Base-by-base conservation (phyloP, 2,888 invertebrate species). In the Lepidochrysops patricia region DNA sequence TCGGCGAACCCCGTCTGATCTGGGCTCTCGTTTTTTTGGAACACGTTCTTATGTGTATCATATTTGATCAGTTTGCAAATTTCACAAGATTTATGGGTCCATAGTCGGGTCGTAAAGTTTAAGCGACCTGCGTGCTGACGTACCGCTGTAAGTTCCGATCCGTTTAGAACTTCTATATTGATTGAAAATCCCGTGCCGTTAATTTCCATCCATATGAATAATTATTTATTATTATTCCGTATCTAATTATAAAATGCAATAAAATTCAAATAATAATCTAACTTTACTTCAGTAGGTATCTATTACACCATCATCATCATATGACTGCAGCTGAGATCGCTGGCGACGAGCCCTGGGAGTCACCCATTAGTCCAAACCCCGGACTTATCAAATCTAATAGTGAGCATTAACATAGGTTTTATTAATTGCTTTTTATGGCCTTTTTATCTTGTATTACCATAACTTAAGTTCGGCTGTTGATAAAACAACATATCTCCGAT, bases 1-100 rank as follows among this genome's bases (percentile, higher is more conserved):
- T 64, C 64, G 62, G 61, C 56, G 58, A 37, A 26, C 58, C 34
- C 26, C 57, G 50, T 61, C 60, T 61, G 64, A 63, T 63, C 63
- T 57, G 43, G 49, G 58, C 61, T 64, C 62, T 58, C 50, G 60
- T 61, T 61, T 62, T 65, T 63, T 60, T 61, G 34, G 59, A 35
- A 61, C 63, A 66, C 62, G 61, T 60, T 60, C 61, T 63, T 62
- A 56, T 62, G 32, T 57, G 57, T 60, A 61, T 63, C 62, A 64
- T 64, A 64, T 49, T 49, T 58, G 58, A 58, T 52, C 43, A 19
- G 19, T 43, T 43, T 43, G 43, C 19, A 43, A 43, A 43, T 43
- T 37, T 37, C 7, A 19, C 37, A 15, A 37, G 15, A 37, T 37
- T 43, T 43, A 43, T 43, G 19, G 23, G 9, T 9, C 43, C 43